phyloP scores from a whole-genome alignment of 2,113 vertebrate genomes.

The Cromileptes altivelis region DNA sequence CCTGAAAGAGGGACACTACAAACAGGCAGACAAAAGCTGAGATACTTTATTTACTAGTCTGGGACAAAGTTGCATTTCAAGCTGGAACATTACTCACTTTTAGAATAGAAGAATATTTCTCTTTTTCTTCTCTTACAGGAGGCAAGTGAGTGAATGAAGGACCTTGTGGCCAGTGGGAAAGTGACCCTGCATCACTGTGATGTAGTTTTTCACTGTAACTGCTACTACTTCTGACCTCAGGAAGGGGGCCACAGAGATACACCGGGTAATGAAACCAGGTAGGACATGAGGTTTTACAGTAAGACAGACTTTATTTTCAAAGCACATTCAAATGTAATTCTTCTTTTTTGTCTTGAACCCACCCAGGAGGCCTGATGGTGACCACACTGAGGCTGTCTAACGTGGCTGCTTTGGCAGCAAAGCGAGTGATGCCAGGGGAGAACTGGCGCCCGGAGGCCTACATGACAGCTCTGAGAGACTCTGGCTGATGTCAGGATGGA shows the following conservation, averaged over 20 bases:
- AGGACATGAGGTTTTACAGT: background rate
- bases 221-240: conserved; percentile 85
- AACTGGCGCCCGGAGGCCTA: conserved; percentile 81
- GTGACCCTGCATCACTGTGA: conserved; percentile 75
- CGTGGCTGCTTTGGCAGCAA: conserved; percentile 38
- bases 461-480: conserved; percentile 76
- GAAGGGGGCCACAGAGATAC: conserved; percentile 73
- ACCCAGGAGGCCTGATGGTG: conserved; percentile 78
- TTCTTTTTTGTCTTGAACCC: background rate
- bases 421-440: conserved; percentile 51
- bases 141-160: conserved; percentile 69
- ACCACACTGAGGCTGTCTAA: conserved; percentile 64
- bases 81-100: background rate
- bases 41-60: background rate
- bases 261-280: conserved; percentile 85
- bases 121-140: conserved; percentile 37
- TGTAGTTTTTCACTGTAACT: conserved; percentile 85
- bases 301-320: background rate
- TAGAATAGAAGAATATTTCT: background rate
- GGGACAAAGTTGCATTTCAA: background rate
- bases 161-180: conserved; percentile 71
- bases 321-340: background rate
- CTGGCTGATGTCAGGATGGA: conserved; percentile 79
- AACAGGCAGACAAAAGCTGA: conserved; percentile 27
- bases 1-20: background rate